Evolutionary conservation across 2,888 invertebrate genomes (phyloP).

Genomic region (Sminthurinus aureus): DNA sequence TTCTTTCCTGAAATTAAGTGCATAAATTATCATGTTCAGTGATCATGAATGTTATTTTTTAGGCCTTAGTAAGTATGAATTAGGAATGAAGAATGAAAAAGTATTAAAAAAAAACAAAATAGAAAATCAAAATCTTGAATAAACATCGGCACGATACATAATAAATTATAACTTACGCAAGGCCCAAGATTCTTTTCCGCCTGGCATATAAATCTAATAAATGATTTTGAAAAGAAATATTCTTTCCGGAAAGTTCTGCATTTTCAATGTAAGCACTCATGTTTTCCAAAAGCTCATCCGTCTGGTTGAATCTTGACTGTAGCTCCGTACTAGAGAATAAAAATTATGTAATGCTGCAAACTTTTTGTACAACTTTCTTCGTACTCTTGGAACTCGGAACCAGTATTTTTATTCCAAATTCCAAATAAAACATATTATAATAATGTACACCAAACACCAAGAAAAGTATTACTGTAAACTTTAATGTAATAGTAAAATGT

Average conservation of each 20-base stretch:
- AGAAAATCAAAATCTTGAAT: too few species aligned
- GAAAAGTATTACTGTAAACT: background rate
- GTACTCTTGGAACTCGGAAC: background rate
- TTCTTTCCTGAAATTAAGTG: slow-evolving; percentile 40
- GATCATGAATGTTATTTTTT: background rate
- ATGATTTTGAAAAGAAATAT: slow-evolving; percentile 60
- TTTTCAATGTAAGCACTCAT: slow-evolving; percentile 51
- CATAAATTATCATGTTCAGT: too few species aligned
- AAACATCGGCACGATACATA: too few species aligned
- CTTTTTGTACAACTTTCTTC: background rate
- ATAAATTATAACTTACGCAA: too few species aligned
- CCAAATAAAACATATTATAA: background rate
- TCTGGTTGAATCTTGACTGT: slow-evolving; percentile 61
- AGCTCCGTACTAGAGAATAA: slow-evolving; percentile 11
- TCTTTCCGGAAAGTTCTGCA: slow-evolving; percentile 58
- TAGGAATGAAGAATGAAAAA: slow-evolving; percentile 61
- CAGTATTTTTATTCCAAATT: background rate
- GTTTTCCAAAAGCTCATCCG: slow-evolving; percentile 62
- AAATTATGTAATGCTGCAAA: background rate
- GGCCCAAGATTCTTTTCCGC: too few species aligned
- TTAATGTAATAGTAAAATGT: too few species aligned
- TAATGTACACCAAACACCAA: background rate
- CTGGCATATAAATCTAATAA: slow-evolving; percentile 61
- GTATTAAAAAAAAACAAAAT: too few species aligned
- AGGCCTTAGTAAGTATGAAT: too few species aligned